These are phyloP conservation scores for Misgurnus anguillicaudatus DNA, from an alignment of 2,113 vertebrate genomes.

Conservation along the genomic window DNA sequence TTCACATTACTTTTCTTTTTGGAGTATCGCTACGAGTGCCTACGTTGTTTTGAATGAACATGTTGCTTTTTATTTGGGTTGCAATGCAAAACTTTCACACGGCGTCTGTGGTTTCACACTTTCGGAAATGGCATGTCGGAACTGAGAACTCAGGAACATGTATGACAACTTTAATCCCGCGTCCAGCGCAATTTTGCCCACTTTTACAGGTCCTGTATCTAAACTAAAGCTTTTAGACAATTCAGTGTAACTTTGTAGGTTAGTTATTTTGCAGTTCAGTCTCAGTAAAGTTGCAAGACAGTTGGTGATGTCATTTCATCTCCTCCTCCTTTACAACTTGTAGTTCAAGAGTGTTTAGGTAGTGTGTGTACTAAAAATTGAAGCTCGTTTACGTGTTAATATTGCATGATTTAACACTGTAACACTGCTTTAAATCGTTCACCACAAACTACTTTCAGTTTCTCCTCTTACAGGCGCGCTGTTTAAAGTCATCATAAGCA, in stretches of 20 bases:
- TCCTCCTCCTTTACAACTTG: constrained; percentile 30
- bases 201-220: neutral
- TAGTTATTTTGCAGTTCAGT: neutral
- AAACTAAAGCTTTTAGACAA: too few species aligned
- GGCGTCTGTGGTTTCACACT: neutral
- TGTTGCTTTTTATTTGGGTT: neutral
- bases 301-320: constrained; percentile 31
- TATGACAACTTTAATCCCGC: neutral
- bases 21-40: neutral
- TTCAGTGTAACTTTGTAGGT: neutral
- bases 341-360: constrained; percentile 5
- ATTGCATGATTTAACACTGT: neutral
- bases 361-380: neutral
- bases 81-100: constrained; percentile 30
- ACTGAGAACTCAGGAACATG: neutral
- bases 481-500: neutral
- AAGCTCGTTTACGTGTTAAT: neutral
- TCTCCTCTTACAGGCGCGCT: neutral
- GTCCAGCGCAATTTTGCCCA: neutral
- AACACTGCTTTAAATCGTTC: neutral
- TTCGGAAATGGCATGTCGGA: constrained; percentile 40
- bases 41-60: neutral
- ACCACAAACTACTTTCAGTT: neutral
- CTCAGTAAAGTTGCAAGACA: neutral
- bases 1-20: neutral